These are phyloP conservation scores for Styela clava DNA, from an alignment of 23 tunicate species.

Conservation along the genomic window DNA sequence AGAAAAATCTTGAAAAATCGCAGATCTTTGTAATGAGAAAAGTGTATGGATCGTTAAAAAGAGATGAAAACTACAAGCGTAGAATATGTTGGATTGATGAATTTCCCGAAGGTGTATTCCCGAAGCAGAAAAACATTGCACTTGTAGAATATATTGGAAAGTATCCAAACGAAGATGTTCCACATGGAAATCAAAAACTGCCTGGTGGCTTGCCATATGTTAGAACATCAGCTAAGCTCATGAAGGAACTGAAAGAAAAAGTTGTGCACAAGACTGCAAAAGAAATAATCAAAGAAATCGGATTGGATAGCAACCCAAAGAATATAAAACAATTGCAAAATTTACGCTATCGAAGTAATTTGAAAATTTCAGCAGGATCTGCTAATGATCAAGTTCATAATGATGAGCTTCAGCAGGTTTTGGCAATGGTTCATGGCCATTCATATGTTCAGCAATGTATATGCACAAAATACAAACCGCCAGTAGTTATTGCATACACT, in stretches of 20 bases:
- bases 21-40: not conserved
- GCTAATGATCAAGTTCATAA: not conserved
- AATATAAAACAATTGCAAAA: not conserved
- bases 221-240: not conserved
- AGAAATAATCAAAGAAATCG: not conserved
- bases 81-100: slow-evolving; percentile 17
- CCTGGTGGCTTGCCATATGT: slow-evolving; percentile 5
- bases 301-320: not conserved
- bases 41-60: not conserved
- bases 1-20: not conserved
- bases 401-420: not conserved
- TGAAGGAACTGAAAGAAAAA: slow-evolving; percentile 10
- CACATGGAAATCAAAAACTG: slow-evolving; percentile 2
- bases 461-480: slow-evolving; percentile 2
- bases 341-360: slow-evolving; percentile 11
- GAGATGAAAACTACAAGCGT: slow-evolving; percentile 6
- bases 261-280: slow-evolving; percentile 1
- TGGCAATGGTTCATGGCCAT: slow-evolving; percentile 10
- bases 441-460: slow-evolving; percentile 5
- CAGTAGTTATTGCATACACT: slow-evolving; percentile 19
- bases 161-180: not conserved
- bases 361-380: slow-evolving; percentile 3
- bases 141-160: slow-evolving; percentile 15
- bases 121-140: slow-evolving; percentile 2
- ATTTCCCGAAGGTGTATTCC: slow-evolving; percentile 1